phyloP scores from a whole-genome alignment of 1,140 invertebrate species.

The Campoletis sonorensis region DNA sequence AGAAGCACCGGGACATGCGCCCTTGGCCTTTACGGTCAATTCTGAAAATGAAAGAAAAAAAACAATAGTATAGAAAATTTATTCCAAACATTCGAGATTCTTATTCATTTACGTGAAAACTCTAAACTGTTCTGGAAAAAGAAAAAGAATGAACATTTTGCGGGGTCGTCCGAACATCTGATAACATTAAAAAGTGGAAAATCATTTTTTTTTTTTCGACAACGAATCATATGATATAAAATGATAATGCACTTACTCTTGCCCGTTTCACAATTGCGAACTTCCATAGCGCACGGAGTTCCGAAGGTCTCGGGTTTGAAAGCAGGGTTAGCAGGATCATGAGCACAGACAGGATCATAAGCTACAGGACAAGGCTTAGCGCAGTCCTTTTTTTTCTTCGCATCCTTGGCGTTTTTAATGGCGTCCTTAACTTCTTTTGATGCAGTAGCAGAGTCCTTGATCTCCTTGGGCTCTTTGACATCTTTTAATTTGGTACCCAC shows the following conservation, averaged over 20 bases:
- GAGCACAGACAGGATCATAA: slow-evolving; percentile 69
- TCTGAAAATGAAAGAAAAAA: slow-evolving; percentile 61
- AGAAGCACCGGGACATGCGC: slow-evolving; percentile 66
- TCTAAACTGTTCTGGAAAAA: slow-evolving; percentile 1
- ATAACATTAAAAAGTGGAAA: slow-evolving; percentile 21
- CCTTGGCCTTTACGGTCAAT: slow-evolving; percentile 65
- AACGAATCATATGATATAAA: too few species aligned
- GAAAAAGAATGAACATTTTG: too few species aligned
- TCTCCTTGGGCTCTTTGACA: slow-evolving; percentile 63
- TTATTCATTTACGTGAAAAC: slow-evolving; percentile 13
- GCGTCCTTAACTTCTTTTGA: slow-evolving; percentile 71
- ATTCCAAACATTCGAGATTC: slow-evolving; percentile 17
- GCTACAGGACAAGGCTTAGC: slow-evolving; percentile 57
- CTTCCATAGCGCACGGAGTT: slow-evolving; percentile 65
- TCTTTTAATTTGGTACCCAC: slow-evolving; percentile 57
- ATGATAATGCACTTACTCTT: slow-evolving; percentile 62
- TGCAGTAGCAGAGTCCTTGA: slow-evolving; percentile 63
- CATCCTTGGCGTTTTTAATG: slow-evolving; percentile 68
- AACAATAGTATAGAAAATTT: slow-evolving; percentile 40
- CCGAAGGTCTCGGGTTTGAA: slow-evolving; percentile 68
- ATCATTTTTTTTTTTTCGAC: too few species aligned
- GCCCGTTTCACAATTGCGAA: slow-evolving; percentile 70
- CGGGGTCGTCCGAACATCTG: background rate
- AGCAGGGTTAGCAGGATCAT: slow-evolving; percentile 64
- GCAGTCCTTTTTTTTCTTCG: slow-evolving; percentile 71